Conservation (phyloP, 2,888 invertebrate species). For the Metalampra italica region DNA sequence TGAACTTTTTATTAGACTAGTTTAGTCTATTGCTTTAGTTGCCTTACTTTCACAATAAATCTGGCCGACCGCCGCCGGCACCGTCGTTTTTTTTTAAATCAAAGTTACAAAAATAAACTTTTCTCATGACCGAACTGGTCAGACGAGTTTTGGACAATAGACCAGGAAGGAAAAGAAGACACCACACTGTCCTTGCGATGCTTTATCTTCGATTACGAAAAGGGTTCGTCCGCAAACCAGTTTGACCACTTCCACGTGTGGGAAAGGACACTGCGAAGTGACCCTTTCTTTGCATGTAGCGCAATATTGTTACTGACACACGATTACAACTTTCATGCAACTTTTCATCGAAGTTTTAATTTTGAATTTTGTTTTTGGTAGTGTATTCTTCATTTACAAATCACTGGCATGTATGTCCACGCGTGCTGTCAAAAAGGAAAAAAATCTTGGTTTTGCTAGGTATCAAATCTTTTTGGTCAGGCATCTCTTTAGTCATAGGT, state of each 20-base stretch:
- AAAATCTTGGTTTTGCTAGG: too few species aligned
- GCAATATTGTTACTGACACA: constrained; percentile 27
- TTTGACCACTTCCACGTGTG: constrained; percentile 62
- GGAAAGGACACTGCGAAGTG: constrained; percentile 60
- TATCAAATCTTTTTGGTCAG: too few species aligned
- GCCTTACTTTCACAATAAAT: too few species aligned
- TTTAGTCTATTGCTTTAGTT: too few species aligned
- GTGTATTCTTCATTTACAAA: too few species aligned
- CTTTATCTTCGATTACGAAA: constrained; percentile 26
- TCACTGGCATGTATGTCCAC: too few species aligned
- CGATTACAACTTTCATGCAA: constrained; percentile 12
- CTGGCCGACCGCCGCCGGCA: too few species aligned
- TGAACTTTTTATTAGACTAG: too few species aligned
- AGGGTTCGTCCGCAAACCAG: constrained; percentile 65
- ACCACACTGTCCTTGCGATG: constrained; percentile 44
- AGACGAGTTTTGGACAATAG: constrained; percentile 70
- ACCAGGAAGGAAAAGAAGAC: constrained; percentile 38
- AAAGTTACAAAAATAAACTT: constrained; percentile 9
- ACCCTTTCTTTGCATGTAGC: constrained; percentile 64
- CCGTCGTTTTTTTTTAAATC: too few species aligned
- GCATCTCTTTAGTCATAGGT: too few species aligned
- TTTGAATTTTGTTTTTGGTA: not conserved
- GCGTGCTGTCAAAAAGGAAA: constrained; percentile 18
- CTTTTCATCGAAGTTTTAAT: too few species aligned
- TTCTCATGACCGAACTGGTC: constrained; percentile 59